Evolutionary conservation across 2,797 vertebrate genomes (phyloP).

Genomic region (Cryptoblepharus egeriae): DNA sequence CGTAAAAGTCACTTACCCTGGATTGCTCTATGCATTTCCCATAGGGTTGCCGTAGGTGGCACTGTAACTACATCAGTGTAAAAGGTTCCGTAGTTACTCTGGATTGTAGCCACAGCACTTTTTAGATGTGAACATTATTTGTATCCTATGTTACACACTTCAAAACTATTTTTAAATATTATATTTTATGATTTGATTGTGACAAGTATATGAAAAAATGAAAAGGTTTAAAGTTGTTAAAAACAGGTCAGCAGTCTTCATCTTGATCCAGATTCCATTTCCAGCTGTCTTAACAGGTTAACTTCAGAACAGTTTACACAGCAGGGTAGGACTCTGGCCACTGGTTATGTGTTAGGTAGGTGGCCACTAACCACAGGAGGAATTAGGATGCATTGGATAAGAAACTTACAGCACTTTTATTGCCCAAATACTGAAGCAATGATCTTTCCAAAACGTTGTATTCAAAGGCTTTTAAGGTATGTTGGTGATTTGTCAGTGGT

Average conservation of each 20-base stretch:
- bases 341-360: slow-evolving; percentile 49
- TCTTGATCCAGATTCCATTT: slow-evolving; percentile 57
- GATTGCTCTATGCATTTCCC: too few species aligned
- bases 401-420: slow-evolving; percentile 11
- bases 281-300: slow-evolving; percentile 50
- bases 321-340: slow-evolving; percentile 43
- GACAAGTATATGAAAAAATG: too few species aligned
- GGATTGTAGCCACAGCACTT: not conserved
- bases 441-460: not conserved
- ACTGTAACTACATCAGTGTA: too few species aligned
- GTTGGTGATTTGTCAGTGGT: slow-evolving; percentile 13
- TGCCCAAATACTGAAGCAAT: slow-evolving; percentile 15
- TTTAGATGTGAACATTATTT: not conserved
- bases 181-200: too few species aligned
- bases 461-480: slow-evolving; percentile 20
- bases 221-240: not conserved
- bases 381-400: slow-evolving; percentile 38
- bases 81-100: too few species aligned
- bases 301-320: slow-evolving; percentile 55
- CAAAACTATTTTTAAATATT: not conserved
- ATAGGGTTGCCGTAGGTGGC: too few species aligned
- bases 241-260: slow-evolving; percentile 25
- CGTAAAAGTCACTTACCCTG: too few species aligned
- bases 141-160: not conserved
- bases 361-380: slow-evolving; percentile 33